Percentiles rank a stretch among this genome's conserved stretches.
Conservation (phyloP, 2,888 invertebrate species). For the Nasonia oneida region DNA sequence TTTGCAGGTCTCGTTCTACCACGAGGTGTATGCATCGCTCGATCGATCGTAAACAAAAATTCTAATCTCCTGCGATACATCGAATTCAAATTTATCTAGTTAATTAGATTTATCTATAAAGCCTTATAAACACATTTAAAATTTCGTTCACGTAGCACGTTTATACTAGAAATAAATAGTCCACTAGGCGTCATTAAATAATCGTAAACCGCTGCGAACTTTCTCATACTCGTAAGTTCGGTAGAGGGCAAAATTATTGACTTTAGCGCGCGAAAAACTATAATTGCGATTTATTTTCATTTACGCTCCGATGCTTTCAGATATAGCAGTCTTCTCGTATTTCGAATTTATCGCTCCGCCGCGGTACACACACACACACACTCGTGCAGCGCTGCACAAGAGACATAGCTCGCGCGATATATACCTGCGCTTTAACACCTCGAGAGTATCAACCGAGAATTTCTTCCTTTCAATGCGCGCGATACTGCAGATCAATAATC, state of each 20-base stretch:
- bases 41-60: no score
- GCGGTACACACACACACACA: background rate
- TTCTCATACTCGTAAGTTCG: conserved; percentile 50
- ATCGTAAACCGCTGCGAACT: conserved; percentile 37
- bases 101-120: background rate
- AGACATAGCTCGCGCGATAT: conserved; percentile 52
- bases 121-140: no score
- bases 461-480: conserved; percentile 57
- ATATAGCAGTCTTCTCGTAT: conserved; percentile 59
- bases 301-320: conserved; percentile 39
- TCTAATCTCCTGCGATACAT: background rate
- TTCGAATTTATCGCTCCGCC: conserved; percentile 55
- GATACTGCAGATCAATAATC: conserved; percentile 59
- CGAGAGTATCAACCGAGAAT: conserved; percentile 56
- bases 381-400: conserved; percentile 2
- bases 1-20: background rate
- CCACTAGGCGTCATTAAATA: conserved; percentile 29
- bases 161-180: conserved; percentile 12
- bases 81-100: background rate
- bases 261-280: conserved; percentile 37
- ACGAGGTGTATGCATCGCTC: background rate
- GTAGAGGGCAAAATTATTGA: conserved; percentile 11
- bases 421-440: conserved; percentile 58
- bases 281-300: conserved; percentile 63
- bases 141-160: background rate